phyloP scores from a whole-genome alignment of 1,140 invertebrate genomes.

The Trichomalopsis sarcophagae region DNA sequence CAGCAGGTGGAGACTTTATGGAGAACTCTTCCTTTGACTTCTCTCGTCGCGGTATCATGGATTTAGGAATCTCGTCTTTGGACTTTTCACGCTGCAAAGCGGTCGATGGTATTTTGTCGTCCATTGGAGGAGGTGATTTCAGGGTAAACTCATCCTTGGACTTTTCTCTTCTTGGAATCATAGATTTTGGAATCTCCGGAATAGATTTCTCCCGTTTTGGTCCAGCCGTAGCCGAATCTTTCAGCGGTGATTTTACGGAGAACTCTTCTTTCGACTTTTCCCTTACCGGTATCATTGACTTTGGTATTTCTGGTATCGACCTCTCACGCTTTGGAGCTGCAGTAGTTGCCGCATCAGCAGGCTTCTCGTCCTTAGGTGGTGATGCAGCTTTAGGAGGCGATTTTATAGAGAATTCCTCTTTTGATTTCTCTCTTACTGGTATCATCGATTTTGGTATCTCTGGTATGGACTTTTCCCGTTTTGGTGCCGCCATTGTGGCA shows the following conservation, averaged over 20 bases:
- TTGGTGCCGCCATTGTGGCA: not conserved
- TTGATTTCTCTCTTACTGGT: conserved; percentile 19
- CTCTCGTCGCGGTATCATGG: conserved; percentile 38
- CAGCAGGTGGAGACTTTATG: conserved; percentile 10
- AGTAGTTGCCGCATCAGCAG: not conserved
- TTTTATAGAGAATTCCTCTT: conserved; percentile 32
- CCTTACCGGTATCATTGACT: conserved; percentile 27
- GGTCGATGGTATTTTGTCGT: not conserved
- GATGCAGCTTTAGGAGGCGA: not conserved
- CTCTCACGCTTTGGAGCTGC: conserved; percentile 33
- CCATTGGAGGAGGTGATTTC: conserved; percentile 12
- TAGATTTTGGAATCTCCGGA: conserved; percentile 37
- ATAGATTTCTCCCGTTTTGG: conserved; percentile 24
- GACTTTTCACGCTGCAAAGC: conserved; percentile 36
- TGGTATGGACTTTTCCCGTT: conserved; percentile 30
- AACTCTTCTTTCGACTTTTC: conserved; percentile 43
- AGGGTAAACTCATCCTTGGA: conserved; percentile 35
- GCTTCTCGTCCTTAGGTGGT: not conserved
- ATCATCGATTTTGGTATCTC: conserved; percentile 45
- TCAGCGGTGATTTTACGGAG: conserved; percentile 11
- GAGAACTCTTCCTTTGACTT: conserved; percentile 40
- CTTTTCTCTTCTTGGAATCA: conserved; percentile 30
- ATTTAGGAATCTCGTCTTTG: conserved; percentile 26
- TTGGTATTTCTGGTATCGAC: not conserved
- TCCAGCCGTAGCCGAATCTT: not conserved